phyloP scores from a whole-genome alignment of 2,888 invertebrate species.

The Heliconius charithonia region DNA sequence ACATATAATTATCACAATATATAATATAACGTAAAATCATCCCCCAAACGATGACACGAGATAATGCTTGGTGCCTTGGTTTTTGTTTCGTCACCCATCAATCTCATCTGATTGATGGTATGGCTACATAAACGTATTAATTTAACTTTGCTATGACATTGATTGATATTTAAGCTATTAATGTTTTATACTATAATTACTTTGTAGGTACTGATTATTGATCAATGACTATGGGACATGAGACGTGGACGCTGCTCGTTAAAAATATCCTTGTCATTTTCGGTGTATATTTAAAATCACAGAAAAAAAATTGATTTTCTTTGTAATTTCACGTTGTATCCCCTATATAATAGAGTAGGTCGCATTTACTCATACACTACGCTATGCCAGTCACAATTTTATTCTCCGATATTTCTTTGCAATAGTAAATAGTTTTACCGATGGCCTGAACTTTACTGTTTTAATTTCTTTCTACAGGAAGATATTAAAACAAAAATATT shows the following conservation, averaged over 20 bases:
- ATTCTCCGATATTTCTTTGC: no score
- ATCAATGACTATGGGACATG: neutral
- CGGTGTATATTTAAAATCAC: no score
- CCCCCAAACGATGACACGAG: constrained; percentile 25
- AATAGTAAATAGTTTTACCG: no score
- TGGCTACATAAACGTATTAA: constrained; percentile 59
- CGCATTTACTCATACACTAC: no score
- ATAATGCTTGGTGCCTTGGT: constrained; percentile 25
- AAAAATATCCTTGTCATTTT: neutral
- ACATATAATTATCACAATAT: constrained; percentile 6
- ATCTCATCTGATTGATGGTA: constrained; percentile 76
- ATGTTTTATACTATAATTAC: constrained; percentile 50
- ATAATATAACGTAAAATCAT: constrained; percentile 10
- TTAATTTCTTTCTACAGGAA: no score
- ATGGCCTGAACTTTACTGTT: no score
- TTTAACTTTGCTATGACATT: constrained; percentile 56
- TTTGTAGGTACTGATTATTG: constrained; percentile 28
- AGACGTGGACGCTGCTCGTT: neutral
- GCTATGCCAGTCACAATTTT: no score
- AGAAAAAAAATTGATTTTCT: no score
- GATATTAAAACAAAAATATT: no score
- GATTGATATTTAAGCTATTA: constrained; percentile 58
- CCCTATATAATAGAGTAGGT: no score
- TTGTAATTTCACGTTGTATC: no score
- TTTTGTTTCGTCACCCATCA: constrained; percentile 73